Evolutionary conservation across 2,797 vertebrate genomes (phyloP), one percentile per base, ranked within the genome.

Genomic region (Coracias cyanogaster): DNA sequence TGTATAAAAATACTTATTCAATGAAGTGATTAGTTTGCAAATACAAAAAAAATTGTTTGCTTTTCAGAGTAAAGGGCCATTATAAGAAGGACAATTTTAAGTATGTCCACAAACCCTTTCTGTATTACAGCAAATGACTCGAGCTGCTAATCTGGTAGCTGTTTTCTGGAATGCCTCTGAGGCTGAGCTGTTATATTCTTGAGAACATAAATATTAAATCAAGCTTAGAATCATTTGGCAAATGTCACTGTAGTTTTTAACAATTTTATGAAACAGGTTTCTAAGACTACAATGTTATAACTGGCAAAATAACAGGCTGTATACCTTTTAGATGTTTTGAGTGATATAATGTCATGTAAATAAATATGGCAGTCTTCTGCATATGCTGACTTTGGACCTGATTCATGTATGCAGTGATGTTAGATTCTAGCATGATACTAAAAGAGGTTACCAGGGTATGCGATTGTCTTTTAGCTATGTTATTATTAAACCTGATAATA

Each of bases 101-200:
- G 8, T 29, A 20, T 20, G 25, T 37, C 54, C 28, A 18, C 37
- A 70, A 64, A 17, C 0, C 7, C 1, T 2, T 2, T 39, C 33
- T 70, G 11, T 35, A 8, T 67, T 62, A 41, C 4, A 85, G 78
- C 77, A 85, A 86, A 65, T 62, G 1, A 7, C 26, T 77, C 26
- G 26, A 69, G 46, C 13, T 55, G 55, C 82, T 43, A 76, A 37
- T 46, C 41, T n/a, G 15, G 25, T 29, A 31, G 3, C 39, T 94
- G 28, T 52, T 85, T 87, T 35, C 55, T 70, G 19, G 26, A 57
- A 71, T 1, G 3, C 9, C 28, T 65, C 46, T 67, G n/a, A 86
- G 25, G 15, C n/a, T 72, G 48, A 79, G 10, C 24, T 57, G 26
- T 77, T 92, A 20, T 28, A 19, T 66, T 12, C 26, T 85, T 90